These are phyloP conservation scores for Tychaedon coryphoeus DNA, from an alignment of 2,113 vertebrate genomes.

Conservation along the genomic window DNA sequence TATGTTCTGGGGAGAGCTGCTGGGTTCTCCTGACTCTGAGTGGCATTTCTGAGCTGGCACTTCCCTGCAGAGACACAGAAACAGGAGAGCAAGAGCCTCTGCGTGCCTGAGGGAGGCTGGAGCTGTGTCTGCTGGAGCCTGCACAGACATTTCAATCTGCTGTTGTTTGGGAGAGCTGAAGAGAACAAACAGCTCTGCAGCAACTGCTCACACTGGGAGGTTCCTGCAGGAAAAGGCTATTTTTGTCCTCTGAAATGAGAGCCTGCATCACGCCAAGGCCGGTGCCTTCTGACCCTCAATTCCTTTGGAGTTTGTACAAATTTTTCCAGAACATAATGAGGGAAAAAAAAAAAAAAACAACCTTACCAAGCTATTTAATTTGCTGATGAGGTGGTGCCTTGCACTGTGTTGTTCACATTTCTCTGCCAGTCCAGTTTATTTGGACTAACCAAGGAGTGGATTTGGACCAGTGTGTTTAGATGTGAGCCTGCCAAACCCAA, in stretches of 20 bases:
- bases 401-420: neutral
- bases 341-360: no score
- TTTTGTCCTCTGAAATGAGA: neutral
- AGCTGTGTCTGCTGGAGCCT: neutral
- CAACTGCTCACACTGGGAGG: neutral
- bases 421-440: neutral
- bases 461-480: neutral
- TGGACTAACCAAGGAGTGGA: neutral
- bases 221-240: neutral
- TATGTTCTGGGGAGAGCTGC: no score
- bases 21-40: neutral
- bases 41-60: neutral
- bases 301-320: neutral
- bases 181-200: neutral
- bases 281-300: neutral
- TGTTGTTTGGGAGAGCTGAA: neutral
- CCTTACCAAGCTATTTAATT: neutral
- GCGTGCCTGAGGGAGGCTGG: no score
- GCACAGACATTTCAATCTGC: neutral
- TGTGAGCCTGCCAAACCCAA: neutral
- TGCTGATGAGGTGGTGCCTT: neutral
- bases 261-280: neutral
- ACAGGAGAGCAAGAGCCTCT: no score
- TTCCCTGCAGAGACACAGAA: no score
- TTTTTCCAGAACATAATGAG: neutral